A percentile compares a stretch with the other conserved stretches of the same genome.
Evolutionary conservation across 2,113 vertebrate species (phyloP).

Genomic region (Myrmecophaga tridactyla): DNA sequence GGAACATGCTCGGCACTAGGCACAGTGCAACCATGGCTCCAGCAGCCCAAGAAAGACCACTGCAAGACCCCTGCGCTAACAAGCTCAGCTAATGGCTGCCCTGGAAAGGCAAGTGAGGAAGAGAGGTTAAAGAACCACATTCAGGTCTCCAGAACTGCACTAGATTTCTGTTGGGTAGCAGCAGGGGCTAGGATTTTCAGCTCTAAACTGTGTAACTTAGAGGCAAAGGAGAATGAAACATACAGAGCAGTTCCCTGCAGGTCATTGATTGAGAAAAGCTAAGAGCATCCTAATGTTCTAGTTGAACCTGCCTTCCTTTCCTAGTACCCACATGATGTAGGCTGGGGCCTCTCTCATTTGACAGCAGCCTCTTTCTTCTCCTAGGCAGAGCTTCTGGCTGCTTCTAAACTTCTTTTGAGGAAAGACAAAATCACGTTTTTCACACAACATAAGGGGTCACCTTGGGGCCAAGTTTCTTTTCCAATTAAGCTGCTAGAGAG

Average conservation of each 20-base stretch:
- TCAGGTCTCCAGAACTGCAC: not conserved
- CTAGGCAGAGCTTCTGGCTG: not conserved
- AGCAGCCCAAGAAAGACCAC: not conserved
- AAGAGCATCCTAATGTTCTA: not conserved
- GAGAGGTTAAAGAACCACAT: not conserved
- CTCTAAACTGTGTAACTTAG: not conserved
- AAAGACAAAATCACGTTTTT: slow-evolving; percentile 44
- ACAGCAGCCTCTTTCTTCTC: slow-evolving; percentile 12
- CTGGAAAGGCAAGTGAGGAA: not conserved
- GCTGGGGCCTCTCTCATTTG: not conserved
- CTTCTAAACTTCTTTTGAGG: slow-evolving; percentile 29
- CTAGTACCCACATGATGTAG: not conserved
- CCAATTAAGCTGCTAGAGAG: slow-evolving; percentile 16
- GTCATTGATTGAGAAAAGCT: not conserved
- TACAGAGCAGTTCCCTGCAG: not conserved
- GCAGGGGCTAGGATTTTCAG: not conserved
- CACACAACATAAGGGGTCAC: not conserved
- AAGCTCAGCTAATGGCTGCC: not conserved
- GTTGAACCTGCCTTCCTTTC: not conserved
- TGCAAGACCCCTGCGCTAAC: not conserved
- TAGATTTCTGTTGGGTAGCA: not conserved
- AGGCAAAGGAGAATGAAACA: slow-evolving; percentile 26
- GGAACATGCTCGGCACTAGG: not conserved
- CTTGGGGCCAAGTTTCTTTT: slow-evolving; percentile 45
- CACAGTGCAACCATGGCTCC: not conserved